Evolutionary conservation across 37 sponge, comb jelly and placozoan genomes (phyloP).

Genomic region (Spongia lamella): DNA sequence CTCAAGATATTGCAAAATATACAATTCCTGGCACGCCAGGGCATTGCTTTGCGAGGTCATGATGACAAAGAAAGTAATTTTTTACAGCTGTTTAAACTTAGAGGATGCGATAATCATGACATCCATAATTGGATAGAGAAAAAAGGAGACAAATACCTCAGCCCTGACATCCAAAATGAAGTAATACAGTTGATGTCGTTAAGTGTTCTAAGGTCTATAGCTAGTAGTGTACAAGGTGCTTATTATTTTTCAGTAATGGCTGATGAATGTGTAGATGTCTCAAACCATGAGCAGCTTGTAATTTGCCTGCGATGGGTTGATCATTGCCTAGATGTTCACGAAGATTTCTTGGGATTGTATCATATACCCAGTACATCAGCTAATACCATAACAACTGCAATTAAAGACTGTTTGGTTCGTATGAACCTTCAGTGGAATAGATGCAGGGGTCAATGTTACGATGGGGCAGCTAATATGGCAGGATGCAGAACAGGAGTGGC

Average conservation of each 20-base stretch:
- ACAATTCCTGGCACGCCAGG: too few relatives aligned
- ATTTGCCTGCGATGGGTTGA: conserved; percentile 11
- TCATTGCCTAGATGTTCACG: not conserved
- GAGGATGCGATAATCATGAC: not conserved
- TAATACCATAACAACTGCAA: not conserved
- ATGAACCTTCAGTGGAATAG: not conserved
- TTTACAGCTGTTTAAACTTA: not conserved
- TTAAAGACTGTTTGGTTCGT: not conserved
- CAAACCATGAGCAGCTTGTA: conserved; percentile 9
- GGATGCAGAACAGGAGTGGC: too few relatives aligned
- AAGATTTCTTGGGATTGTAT: not conserved
- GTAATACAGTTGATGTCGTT: conserved; percentile 3
- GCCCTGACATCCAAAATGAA: conserved; percentile 14
- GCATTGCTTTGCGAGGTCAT: too few relatives aligned
- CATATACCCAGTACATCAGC: not conserved
- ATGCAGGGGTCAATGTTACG: too few relatives aligned
- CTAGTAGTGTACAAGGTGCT: not conserved
- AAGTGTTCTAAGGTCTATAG: conserved; percentile 2
- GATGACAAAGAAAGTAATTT: too few relatives aligned
- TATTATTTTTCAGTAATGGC: conserved; percentile 1
- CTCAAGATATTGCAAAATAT: too few relatives aligned
- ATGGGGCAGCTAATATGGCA: too few relatives aligned
- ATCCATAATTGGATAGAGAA: not conserved
- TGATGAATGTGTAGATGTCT: conserved; percentile 1
- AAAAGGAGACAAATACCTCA: conserved; percentile 20